Percentiles rank a stretch among this genome's conserved stretches.
phyloP scores from a whole-genome alignment of 2,797 vertebrate genomes.

The Nyctalus aviator region DNA sequence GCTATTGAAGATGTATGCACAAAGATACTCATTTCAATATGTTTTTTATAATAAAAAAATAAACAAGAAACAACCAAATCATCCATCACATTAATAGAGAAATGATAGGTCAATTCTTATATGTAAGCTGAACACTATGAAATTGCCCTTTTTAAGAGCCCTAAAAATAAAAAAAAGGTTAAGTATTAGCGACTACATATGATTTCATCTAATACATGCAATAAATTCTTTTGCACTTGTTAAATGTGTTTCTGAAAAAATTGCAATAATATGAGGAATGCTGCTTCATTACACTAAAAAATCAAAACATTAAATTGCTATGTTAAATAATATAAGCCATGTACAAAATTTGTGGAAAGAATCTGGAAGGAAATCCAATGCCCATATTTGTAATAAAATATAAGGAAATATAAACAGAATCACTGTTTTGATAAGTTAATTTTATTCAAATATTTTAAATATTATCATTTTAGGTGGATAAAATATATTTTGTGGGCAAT shows the following conservation, averaged over 20 bases:
- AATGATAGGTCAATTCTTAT: not conserved
- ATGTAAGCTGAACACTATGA: not conserved
- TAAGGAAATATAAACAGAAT: not conserved
- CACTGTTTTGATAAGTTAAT: not conserved
- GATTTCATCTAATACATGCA: not conserved
- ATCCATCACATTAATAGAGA: not conserved
- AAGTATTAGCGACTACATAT: not conserved
- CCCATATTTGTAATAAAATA: constrained; percentile 7
- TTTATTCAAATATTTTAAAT: not conserved
- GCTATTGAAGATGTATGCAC: not conserved
- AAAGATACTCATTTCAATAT: not conserved
- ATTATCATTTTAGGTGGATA: not conserved
- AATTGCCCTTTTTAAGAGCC: not conserved
- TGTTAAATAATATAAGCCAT: not conserved
- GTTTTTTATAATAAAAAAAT: constrained; percentile 6
- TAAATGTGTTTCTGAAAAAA: constrained; percentile 43
- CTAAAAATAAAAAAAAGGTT: not conserved
- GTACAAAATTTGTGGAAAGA: constrained; percentile 33
- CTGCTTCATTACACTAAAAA: not conserved
- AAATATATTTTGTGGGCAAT: constrained; percentile 46
- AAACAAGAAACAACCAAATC: constrained; percentile 36
- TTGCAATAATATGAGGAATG: not conserved
- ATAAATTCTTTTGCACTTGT: not conserved
- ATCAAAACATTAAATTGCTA: constrained; percentile 40
- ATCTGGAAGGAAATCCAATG: not conserved